phyloP scores from a whole-genome alignment of 2,113 vertebrate genomes.

The Anhinga rufa region DNA sequence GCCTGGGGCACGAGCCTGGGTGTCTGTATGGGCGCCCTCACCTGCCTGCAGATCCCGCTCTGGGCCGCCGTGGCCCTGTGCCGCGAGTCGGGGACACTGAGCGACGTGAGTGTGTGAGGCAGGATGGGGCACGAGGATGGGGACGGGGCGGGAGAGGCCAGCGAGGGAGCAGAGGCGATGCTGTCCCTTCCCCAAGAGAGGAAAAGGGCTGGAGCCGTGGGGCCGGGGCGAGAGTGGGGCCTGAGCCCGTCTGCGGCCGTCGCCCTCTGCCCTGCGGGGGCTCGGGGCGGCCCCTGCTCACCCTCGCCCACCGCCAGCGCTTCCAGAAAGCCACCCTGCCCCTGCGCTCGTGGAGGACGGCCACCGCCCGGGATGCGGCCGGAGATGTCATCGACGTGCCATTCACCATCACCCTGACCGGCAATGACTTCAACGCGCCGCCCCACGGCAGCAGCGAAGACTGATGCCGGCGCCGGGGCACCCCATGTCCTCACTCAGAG shows the following conservation, averaged over 20 bases:
- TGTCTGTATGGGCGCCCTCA: conserved; percentile 70
- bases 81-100: conserved; percentile 77
- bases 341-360: conserved; percentile 75
- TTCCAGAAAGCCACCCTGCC: conserved; percentile 77
- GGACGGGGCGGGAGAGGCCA: background rate
- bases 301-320: conserved; percentile 56
- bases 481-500: background rate
- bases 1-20: conserved; percentile 79
- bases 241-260: fast-evolving
- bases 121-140: background rate
- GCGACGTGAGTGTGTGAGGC: conserved; percentile 64
- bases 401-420: conserved; percentile 74
- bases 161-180: fast-evolving
- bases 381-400: conserved; percentile 62
- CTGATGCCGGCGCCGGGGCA: background rate
- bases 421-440: conserved; percentile 67
- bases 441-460: background rate
- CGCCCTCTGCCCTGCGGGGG: background rate
- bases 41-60: conserved; percentile 79
- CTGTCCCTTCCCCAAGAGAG: background rate
- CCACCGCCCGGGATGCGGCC: background rate
- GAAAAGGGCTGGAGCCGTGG: background rate
- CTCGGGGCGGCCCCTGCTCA: background rate
- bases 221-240: fast-evolving
- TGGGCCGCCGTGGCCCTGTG: conserved; percentile 76